Evolutionary conservation across 64 coral and sea anemone species (phyloP).

Genomic region (Montipora cactus): DNA sequence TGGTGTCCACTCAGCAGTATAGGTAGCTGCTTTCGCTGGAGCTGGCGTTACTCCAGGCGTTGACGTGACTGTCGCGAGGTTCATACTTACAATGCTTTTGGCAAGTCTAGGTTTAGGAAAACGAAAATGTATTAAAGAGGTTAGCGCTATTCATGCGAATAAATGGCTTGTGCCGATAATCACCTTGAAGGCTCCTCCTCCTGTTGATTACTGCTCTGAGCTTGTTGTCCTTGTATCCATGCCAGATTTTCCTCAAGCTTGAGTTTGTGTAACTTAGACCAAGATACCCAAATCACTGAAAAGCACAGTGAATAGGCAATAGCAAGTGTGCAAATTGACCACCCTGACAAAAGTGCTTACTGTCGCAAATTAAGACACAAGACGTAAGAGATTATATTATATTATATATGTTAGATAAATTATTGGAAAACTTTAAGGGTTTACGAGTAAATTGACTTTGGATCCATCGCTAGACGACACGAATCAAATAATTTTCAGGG

Average conservation of each 20-base stretch:
- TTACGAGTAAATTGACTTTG: too few relatives aligned
- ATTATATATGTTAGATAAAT: too few relatives aligned
- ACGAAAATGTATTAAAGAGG: neutral
- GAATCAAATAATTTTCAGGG: too few relatives aligned
- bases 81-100: conserved; percentile 74
- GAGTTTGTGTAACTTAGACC: conserved; percentile 49
- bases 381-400: too few relatives aligned
- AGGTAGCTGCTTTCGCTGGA: neutral
- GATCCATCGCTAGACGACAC: too few relatives aligned
- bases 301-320: neutral
- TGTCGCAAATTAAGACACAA: too few relatives aligned
- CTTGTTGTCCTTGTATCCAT: conserved; percentile 20
- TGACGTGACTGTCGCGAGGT: conserved; percentile 38
- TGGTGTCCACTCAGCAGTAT: conserved; percentile 55
- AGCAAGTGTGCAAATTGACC: too few relatives aligned
- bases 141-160: too few relatives aligned
- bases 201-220: neutral
- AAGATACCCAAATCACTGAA: conserved; percentile 78
- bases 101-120: conserved; percentile 41
- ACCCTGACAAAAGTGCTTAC: too few relatives aligned
- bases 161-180: neutral
- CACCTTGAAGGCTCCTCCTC: conserved; percentile 44
- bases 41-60: conserved; percentile 46
- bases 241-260: conserved; percentile 51
- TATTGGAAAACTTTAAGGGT: too few relatives aligned